Conservation (phyloP, 2,113 vertebrate species). For the Cichladusa arquata region DNA sequence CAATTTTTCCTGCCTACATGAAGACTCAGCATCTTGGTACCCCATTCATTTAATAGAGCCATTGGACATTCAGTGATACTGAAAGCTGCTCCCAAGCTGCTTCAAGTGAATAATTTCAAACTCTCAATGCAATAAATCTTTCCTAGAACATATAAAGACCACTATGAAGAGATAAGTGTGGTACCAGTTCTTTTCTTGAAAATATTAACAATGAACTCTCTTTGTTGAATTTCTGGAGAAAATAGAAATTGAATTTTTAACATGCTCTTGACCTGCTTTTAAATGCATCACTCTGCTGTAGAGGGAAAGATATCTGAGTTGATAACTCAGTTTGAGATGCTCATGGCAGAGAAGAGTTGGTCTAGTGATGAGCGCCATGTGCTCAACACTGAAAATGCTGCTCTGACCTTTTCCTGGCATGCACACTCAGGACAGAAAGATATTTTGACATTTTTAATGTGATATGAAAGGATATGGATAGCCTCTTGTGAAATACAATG, state of each 20-base stretch:
- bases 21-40: neutral
- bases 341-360: neutral
- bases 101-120: neutral
- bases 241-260: neutral
- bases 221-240: neutral
- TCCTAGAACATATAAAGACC: neutral
- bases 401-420: neutral
- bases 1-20: neutral
- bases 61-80: neutral
- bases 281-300: neutral
- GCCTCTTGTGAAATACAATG: constrained; percentile 21
- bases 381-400: neutral
- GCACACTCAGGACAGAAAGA: neutral
- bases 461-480: constrained; percentile 34
- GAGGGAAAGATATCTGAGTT: neutral
- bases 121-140: neutral
- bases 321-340: neutral
- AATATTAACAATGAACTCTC: neutral
- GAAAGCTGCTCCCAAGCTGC: neutral
- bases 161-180: neutral
- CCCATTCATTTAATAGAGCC: neutral
- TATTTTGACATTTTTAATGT: constrained; percentile 49
- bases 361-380: neutral
- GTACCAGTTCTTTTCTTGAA: neutral
- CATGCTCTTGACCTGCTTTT: neutral